Evolutionary conservation across 2,797 vertebrate genomes (phyloP).

Genomic region (Peromyscus nudipes): DNA sequence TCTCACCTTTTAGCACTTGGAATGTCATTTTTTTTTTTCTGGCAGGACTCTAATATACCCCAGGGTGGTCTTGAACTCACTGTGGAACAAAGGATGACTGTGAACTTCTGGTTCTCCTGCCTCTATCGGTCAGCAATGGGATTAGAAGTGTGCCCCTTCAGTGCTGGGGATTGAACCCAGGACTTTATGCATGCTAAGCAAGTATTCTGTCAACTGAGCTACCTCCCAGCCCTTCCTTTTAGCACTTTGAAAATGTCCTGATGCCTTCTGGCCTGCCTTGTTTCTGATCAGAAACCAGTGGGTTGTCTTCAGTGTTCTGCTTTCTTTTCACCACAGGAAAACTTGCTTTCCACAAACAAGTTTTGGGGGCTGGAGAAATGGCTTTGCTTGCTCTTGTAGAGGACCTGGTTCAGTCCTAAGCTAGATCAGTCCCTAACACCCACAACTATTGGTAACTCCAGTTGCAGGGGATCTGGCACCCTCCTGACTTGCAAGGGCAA

Average conservation of each 20-base stretch:
- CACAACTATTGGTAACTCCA: background rate
- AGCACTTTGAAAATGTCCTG: background rate
- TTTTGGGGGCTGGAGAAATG: background rate
- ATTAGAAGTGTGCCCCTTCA: background rate
- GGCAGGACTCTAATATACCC: background rate
- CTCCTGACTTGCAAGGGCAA: background rate
- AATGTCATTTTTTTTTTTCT: background rate
- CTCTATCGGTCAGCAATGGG: background rate
- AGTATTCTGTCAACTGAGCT: background rate
- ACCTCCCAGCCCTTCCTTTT: background rate
- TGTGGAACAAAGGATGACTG: background rate
- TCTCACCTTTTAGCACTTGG: background rate
- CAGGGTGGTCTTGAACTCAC: background rate
- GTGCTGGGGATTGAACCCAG: background rate
- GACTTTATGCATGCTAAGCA: background rate
- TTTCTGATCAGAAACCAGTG: background rate
- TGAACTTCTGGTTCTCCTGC: background rate
- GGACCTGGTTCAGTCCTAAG: background rate
- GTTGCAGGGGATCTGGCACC: background rate
- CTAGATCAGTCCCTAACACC: background rate
- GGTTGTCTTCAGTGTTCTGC: rapidly evolving
- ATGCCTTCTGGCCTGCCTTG: too few species aligned
- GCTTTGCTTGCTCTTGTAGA: background rate
- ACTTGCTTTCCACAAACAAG: background rate
- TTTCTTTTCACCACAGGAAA: too few species aligned